A percentile compares a stretch with the other conserved stretches of the same genome.
These are phyloP conservation scores for Falco peregrinus DNA, from an alignment of 2,797 vertebrate genomes.

Conservation along the genomic window DNA sequence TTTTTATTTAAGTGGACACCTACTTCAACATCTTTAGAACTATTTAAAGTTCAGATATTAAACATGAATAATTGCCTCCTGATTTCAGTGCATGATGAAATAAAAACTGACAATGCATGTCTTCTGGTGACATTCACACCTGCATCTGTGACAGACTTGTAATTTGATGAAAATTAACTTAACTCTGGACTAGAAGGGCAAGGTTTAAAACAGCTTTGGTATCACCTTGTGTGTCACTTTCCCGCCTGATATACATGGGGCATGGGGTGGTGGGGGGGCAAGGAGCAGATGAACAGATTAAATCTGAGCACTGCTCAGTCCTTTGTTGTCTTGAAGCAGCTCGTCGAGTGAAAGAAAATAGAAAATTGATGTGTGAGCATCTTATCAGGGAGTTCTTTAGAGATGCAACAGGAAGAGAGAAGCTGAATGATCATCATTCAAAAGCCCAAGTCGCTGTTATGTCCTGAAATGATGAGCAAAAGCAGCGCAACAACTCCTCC, in stretches of 20 bases:
- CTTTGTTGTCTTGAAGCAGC: neutral
- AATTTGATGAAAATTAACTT: slow-evolving; percentile 56
- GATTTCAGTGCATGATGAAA: slow-evolving; percentile 31
- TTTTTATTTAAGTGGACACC: slow-evolving; percentile 48
- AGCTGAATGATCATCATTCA: neutral
- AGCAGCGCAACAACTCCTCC: neutral
- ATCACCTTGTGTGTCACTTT: neutral
- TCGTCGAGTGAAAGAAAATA: neutral
- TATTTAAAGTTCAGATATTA: slow-evolving; percentile 53
- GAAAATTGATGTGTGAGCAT: neutral
- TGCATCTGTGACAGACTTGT: slow-evolving; percentile 9
- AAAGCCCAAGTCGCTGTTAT: neutral
- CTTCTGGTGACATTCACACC: slow-evolving; percentile 45
- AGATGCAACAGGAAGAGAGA: neutral
- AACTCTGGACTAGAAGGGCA: neutral
- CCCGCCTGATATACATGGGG: neutral
- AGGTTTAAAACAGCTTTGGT: neutral
- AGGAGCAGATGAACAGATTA: neutral
- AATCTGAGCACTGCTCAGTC: neutral
- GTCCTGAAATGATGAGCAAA: neutral
- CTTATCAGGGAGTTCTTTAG: neutral
- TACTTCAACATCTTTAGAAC: slow-evolving; percentile 43
- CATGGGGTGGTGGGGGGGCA: neutral
- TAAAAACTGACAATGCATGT: slow-evolving; percentile 51
- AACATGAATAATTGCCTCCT: slow-evolving; percentile 52